These are phyloP conservation scores for Drosophila picticornis DNA, from an alignment of 2,888 invertebrate species.

Conservation along the genomic window DNA sequence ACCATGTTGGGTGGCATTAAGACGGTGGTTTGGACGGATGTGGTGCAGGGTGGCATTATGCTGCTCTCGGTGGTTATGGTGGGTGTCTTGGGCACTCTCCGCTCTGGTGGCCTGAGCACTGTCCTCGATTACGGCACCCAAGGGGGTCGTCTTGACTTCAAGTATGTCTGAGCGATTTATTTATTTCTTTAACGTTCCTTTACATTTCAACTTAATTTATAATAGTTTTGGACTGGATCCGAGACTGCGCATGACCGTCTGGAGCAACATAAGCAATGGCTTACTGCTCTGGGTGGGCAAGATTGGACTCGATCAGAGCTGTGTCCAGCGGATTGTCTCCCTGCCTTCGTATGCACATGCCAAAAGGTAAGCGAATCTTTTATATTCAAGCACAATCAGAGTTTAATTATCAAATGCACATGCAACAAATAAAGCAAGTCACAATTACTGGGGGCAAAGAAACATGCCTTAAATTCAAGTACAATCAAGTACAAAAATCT, in stretches of 20 bases:
- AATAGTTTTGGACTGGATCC: slow-evolving; percentile 88
- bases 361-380: slow-evolving; percentile 84
- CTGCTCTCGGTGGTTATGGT: slow-evolving; percentile 84
- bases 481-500: too few species aligned
- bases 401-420: background rate
- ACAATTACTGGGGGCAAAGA: too few species aligned
- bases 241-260: slow-evolving; percentile 88
- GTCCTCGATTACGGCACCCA: slow-evolving; percentile 82
- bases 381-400: background rate
- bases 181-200: background rate
- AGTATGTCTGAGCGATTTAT: slow-evolving; percentile 71
- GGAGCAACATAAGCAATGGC: slow-evolving; percentile 88
- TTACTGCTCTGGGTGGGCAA: slow-evolving; percentile 88
- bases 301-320: slow-evolving; percentile 90
- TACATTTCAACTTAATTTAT: background rate
- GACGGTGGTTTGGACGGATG: slow-evolving; percentile 87
- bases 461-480: too few species aligned
- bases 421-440: background rate
- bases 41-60: slow-evolving; percentile 85
- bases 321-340: slow-evolving; percentile 90
- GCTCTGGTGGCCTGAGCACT: slow-evolving; percentile 84
- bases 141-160: slow-evolving; percentile 84
- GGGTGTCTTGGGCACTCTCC: slow-evolving; percentile 83
- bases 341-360: slow-evolving; percentile 87
- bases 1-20: slow-evolving; percentile 86